Evolutionary conservation across 2,888 invertebrate species (phyloP).

Genomic region (Leptogaster cylindrica): DNA sequence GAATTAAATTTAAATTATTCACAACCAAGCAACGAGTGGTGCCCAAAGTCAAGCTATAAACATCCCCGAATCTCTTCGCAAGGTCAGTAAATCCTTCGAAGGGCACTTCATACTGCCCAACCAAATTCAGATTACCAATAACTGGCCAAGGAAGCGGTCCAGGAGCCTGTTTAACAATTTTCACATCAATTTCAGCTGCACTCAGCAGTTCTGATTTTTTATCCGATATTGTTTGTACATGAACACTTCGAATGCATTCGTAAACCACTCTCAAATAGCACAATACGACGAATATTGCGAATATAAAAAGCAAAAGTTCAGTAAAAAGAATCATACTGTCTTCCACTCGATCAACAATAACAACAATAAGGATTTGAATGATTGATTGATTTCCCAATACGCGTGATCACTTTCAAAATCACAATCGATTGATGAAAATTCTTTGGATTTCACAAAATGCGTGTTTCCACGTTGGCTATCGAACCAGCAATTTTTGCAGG

Average conservation of each 20-base stretch:
- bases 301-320: constrained; percentile 46
- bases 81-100: constrained; percentile 75
- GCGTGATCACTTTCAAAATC: no score
- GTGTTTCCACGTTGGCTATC: no score
- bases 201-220: not conserved
- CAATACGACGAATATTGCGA: constrained; percentile 48
- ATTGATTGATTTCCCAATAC: no score
- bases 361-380: no score
- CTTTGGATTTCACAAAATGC: no score
- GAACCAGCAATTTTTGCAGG: no score
- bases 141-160: constrained; percentile 74
- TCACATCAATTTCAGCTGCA: not conserved
- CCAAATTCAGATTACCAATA: constrained; percentile 72
- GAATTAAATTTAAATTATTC: constrained; percentile 73
- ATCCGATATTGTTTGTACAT: not conserved
- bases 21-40: constrained; percentile 75
- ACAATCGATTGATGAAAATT: no score
- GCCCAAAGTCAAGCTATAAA: constrained; percentile 73
- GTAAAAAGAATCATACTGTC: constrained; percentile 49
- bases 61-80: constrained; percentile 73
- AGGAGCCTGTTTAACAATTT: constrained; percentile 63
- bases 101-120: constrained; percentile 70
- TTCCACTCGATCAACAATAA: no score
- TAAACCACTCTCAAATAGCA: constrained; percentile 51
- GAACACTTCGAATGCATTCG: constrained; percentile 43